These are phyloP conservation scores for Holacanthella duospinosa DNA, from an alignment of 2,888 invertebrate species.

Conservation along the genomic window DNA sequence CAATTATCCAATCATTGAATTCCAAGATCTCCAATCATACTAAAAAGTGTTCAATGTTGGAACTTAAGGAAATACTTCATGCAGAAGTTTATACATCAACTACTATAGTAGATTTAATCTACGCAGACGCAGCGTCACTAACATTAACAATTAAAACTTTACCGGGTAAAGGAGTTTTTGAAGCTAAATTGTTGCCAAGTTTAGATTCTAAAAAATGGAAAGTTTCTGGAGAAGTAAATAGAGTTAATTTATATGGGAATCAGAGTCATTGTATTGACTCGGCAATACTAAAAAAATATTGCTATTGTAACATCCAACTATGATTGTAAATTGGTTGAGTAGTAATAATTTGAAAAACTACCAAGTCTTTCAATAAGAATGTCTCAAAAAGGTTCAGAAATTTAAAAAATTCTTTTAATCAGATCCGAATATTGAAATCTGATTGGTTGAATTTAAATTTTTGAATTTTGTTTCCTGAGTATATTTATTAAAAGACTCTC, in stretches of 20 bases:
- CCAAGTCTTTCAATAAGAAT: too few relatives aligned
- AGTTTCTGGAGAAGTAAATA: constrained; percentile 7
- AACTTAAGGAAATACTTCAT: too few relatives aligned
- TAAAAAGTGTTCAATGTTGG: too few relatives aligned
- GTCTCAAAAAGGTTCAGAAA: too few relatives aligned
- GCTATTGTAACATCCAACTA: not conserved
- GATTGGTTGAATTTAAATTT: too few relatives aligned
- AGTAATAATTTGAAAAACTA: too few relatives aligned
- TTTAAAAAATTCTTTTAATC: too few relatives aligned
- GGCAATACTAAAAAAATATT: not conserved
- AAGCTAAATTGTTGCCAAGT: constrained; percentile 56
- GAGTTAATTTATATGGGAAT: constrained; percentile 4
- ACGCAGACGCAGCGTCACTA: not conserved
- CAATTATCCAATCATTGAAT: not conserved
- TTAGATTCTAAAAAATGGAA: not conserved
- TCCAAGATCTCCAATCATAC: constrained; percentile 44
- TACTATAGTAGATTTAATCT: not conserved
- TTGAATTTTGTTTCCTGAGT: too few relatives aligned
- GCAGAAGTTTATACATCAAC: too few relatives aligned
- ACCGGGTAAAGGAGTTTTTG: constrained; percentile 65
- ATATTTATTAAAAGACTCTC: too few relatives aligned
- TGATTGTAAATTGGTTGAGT: too few relatives aligned
- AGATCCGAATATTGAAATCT: too few relatives aligned
- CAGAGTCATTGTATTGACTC: not conserved
- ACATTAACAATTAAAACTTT: constrained; percentile 11